These are phyloP conservation scores for Lithophane leautieri DNA, from an alignment of 2,888 invertebrate genomes.

Conservation along the genomic window DNA sequence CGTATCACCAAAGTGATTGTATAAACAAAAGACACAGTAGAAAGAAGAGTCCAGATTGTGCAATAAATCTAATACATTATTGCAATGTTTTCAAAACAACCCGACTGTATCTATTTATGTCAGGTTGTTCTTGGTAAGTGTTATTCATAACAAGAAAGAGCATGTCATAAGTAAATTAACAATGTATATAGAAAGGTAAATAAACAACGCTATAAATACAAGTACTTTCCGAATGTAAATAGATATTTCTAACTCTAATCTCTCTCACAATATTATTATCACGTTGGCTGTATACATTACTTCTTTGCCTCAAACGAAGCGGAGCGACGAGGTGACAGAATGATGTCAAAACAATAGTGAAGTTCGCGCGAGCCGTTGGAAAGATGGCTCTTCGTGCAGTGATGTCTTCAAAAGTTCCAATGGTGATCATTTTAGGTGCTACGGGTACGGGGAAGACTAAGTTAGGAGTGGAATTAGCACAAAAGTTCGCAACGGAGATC, in stretches of 20 bases:
- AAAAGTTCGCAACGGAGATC: constrained; percentile 96
- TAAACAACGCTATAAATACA: constrained; percentile 39
- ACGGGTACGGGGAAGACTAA: constrained; percentile 99
- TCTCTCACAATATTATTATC: constrained; percentile 27
- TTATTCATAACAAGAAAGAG: constrained; percentile 11
- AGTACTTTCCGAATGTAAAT: constrained; percentile 34
- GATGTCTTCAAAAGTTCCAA: constrained; percentile 89
- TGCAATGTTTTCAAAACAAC: constrained; percentile 45
- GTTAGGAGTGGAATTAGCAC: constrained; percentile 97
- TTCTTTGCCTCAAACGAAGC: constrained; percentile 45
- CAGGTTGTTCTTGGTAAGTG: constrained; percentile 1
- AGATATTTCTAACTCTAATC: constrained; percentile 26
- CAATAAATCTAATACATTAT: constrained; percentile 25
- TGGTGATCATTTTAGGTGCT: constrained; percentile 97
- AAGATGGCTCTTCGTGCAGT: constrained; percentile 85
- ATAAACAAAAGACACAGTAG: constrained; percentile 16
- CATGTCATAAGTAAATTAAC: constrained; percentile 7
- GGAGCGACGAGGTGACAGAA: constrained; percentile 28
- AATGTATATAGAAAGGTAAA: constrained; percentile 37
- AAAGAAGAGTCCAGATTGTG: constrained; percentile 36
- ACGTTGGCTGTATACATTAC: constrained; percentile 41
- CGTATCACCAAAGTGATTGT: constrained; percentile 16
- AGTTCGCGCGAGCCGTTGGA: constrained; percentile 78
- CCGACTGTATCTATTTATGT: not conserved
- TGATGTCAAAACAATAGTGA: constrained; percentile 84